Evolutionary conservation across 2,888 invertebrate genomes (phyloP), one percentile per base, ranked within the genome.

Genomic region (Hydroisotoma schaefferi): DNA sequence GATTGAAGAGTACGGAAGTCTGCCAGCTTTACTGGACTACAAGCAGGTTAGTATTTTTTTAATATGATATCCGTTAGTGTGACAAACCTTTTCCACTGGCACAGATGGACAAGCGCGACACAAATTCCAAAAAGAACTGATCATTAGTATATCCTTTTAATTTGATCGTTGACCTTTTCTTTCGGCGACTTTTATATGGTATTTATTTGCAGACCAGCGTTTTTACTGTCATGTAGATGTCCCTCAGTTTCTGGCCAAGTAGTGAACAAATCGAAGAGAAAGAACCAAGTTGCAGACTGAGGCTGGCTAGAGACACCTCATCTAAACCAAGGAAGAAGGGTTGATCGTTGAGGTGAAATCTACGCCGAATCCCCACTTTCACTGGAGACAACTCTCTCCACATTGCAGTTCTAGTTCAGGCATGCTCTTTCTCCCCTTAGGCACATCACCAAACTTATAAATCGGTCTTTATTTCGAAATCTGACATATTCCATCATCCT

Each of bases 51-150:
- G n/a, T n/a, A n/a, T n/a, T n/a, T 33, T 33, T 33, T 33, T 33
- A 33, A 15, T 33, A 15, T 15, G 15, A 33, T 10, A 15, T 15
- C 33, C 8, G 15, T 10, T 33, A 15, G n/a, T n/a, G 33, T 33
- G 33, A 60, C 81, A 83, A 82, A 93, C 93, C 91, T 92, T 92
- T 84, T 92, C 93, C 79, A 91, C 88, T 80, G 92, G 91, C 90
- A 92, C 90, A 81, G 91, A 90, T 79, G 92, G 93, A 84, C 93
- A 93, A 84, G 92, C 90, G 81, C 92, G 88, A 83, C 93, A 93
- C 83, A 93, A 83, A 83, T 92, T 93, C 91, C 92, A 92, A 84
- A 93, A 92, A 84, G 92, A 91, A 82, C 92, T 92, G 84, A 93
- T 92, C 93, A 93, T 93, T 83, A 73, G 73, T 68, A 60, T 63